Conservation (phyloP, 2,797 vertebrate species). For the Amblyopsis hoosieri region DNA sequence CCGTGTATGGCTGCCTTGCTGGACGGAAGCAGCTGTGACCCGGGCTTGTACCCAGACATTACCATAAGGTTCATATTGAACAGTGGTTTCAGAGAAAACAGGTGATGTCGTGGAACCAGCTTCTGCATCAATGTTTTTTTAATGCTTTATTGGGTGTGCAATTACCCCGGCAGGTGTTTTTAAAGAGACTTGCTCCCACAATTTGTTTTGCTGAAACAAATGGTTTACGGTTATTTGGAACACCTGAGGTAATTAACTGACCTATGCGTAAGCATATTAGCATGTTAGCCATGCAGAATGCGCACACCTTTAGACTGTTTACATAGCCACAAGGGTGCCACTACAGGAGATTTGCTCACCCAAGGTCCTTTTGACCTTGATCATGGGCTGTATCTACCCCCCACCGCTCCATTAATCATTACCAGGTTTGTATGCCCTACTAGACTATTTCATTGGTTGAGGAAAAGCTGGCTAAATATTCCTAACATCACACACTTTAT, state of each 20-base stretch:
- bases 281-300: slow-evolving; percentile 17
- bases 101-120: slow-evolving; percentile 51
- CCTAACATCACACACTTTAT: too few relatives aligned
- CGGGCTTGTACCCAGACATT: slow-evolving; percentile 29
- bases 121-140: slow-evolving; percentile 36
- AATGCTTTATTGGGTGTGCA: slow-evolving; percentile 30
- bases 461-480: background rate
- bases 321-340: slow-evolving; percentile 27
- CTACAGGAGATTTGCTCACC: slow-evolving; percentile 33
- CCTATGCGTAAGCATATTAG: slow-evolving; percentile 9
- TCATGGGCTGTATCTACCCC: slow-evolving; percentile 59
- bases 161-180: background rate
- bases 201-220: background rate
- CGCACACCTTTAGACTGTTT: slow-evolving; percentile 12
- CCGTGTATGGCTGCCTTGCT: slow-evolving; percentile 31
- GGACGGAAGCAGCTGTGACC: slow-evolving; percentile 48
- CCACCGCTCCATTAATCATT: slow-evolving; percentile 66
- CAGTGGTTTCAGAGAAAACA: slow-evolving; percentile 50
- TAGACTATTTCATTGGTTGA: slow-evolving; percentile 22
- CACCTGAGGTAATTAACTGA: slow-evolving; percentile 14
- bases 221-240: background rate
- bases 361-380: slow-evolving; percentile 57
- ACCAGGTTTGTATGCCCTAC: slow-evolving; percentile 41
- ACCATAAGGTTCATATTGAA: slow-evolving; percentile 57
- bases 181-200: background rate